Base-by-base conservation (phyloP, 2,888 invertebrate genomes). In the Drosophila stalkeri region DNA sequence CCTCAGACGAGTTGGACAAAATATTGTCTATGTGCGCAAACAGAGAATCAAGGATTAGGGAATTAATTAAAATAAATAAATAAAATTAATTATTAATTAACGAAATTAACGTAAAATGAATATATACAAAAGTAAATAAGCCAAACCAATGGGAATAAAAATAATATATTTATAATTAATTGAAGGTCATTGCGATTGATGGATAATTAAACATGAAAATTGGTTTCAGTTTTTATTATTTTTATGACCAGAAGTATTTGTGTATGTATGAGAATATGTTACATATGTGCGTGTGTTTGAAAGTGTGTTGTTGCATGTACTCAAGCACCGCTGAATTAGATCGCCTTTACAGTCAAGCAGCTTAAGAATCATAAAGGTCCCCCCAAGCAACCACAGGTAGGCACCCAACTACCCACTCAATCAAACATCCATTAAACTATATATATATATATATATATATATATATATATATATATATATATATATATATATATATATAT, bases 211-310 rank as follows among this genome's bases (percentile, higher is more conserved):
- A 66, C 56, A 74, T 55, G 55, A 81, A 72, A 74, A 20, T 35
- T 39, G 49, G 43, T 23, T 20, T 51, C 63, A 76, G 49, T 62
- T 62, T 77, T 74, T 73, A 54, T 55, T 14, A 8, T 6, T 14
- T 16, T 60, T 68, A 67, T 87, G 85, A 75, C 78, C 82, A 81
- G 27, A 47, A 75, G 82, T 75, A 87, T 75, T 89, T 81, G 18
- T 46, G 47, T 57, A 41, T 41, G 37, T 18, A 16, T 33, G 49
- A 12, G 20, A 47, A 52, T 68, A 49, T 65, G 74, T 23, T 23
- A 7, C 20, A 20, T 7, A 44, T 20, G 14, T 23, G 44, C 7
- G 44, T 59, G 52, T 46, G 33, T 31, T 27, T n/a, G 6, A n/a
- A 20, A 47, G 51, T 68, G 46, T 68, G 77, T 77, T 68, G 52